Evolutionary conservation across 2,113 vertebrate genomes (phyloP).

Genomic region (Tretioscincus oriximinensis): DNA sequence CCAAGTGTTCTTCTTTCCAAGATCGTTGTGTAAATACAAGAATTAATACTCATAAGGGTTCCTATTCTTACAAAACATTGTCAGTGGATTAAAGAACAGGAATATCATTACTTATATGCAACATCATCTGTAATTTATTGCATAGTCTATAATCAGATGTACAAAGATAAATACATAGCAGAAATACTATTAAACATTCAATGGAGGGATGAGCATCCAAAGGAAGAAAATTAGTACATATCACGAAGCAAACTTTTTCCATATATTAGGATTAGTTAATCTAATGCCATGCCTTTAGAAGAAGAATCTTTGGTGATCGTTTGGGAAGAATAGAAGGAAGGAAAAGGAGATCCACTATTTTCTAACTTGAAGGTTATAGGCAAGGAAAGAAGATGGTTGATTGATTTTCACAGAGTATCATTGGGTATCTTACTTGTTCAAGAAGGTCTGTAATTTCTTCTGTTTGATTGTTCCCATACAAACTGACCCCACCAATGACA

Average conservation of each 20-base stretch:
- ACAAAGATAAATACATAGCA: constrained; percentile 1
- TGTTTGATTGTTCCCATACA: constrained; percentile 72
- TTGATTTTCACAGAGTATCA: constrained; percentile 55
- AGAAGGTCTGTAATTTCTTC: constrained; percentile 81
- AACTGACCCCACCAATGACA: constrained; percentile 83
- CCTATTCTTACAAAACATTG: background rate
- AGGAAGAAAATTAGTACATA: constrained; percentile 63
- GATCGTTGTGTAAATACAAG: background rate
- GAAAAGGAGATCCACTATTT: constrained; percentile 61
- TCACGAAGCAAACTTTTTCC: constrained; percentile 33
- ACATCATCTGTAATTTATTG: background rate
- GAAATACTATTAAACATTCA: constrained; percentile 1
- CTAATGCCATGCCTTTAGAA: constrained; percentile 42
- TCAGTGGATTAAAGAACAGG: constrained; percentile 11
- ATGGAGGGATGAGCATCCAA: constrained; percentile 25
- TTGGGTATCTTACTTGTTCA: constrained; percentile 85
- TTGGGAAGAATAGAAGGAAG: constrained; percentile 56
- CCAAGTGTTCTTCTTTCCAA: constrained; percentile 9
- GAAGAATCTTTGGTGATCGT: constrained; percentile 26
- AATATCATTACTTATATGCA: background rate
- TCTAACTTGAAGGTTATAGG: constrained; percentile 57
- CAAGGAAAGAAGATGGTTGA: constrained; percentile 53
- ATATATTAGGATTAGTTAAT: constrained; percentile 47
- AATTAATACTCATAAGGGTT: constrained; percentile 29
- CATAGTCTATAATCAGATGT: background rate